These are phyloP conservation scores for Drosophila ercepeae DNA, from an alignment of 1,140 invertebrate genomes.

Conservation along the genomic window DNA sequence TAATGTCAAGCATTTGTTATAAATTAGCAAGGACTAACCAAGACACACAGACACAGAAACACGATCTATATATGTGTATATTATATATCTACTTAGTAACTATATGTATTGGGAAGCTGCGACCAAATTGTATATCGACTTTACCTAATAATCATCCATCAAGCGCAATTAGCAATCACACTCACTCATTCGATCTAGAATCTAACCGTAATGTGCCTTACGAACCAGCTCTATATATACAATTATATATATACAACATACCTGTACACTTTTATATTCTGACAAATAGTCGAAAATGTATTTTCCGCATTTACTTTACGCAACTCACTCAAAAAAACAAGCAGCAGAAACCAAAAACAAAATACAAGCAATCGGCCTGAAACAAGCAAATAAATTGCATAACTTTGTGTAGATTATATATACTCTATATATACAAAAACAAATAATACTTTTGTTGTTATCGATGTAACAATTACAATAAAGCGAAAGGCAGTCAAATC, in stretches of 20 bases:
- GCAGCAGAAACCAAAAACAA: conserved; percentile 48
- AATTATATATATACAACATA: conserved; percentile 13
- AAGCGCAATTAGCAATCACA: conserved; percentile 69
- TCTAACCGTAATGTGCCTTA: conserved; percentile 69
- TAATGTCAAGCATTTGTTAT: conserved; percentile 31
- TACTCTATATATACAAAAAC: conserved; percentile 22
- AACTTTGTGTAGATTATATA: conserved; percentile 12
- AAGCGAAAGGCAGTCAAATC: conserved; percentile 50
- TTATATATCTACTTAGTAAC: conserved; percentile 22
- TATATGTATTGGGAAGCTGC: conserved; percentile 37
- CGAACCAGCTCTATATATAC: conserved; percentile 45
- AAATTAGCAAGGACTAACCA: conserved; percentile 2
- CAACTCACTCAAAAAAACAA: conserved; percentile 12
- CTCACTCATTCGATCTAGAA: conserved; percentile 28
- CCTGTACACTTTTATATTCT: conserved; percentile 7
- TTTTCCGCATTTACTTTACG: conserved; percentile 39
- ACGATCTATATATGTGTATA: conserved; percentile 5
- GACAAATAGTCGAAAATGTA: conserved; percentile 6
- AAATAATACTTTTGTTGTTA: conserved; percentile 50
- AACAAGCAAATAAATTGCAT: conserved; percentile 47
- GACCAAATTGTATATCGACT: conserved; percentile 42
- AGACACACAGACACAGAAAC: conserved; percentile 4
- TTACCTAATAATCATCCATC: conserved; percentile 31
- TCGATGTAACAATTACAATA: conserved; percentile 60
- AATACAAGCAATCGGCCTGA: conserved; percentile 33